Conservation (phyloP, 2,797 vertebrate species). For the Macropodus opercularis region DNA sequence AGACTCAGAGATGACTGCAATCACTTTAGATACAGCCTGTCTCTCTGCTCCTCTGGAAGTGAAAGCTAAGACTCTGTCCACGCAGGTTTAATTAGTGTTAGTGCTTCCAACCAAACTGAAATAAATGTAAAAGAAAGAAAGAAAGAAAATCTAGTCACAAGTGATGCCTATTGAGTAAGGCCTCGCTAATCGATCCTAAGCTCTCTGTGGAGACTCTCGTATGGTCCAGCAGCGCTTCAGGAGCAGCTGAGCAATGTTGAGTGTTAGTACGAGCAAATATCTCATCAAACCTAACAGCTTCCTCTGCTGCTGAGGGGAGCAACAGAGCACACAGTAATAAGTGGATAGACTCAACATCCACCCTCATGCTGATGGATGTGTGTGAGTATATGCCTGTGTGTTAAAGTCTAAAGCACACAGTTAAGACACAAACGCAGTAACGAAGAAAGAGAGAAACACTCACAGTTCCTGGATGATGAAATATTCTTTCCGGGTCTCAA, state of each 20-base stretch:
- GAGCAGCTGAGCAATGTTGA: constrained; percentile 63
- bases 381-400: constrained; percentile 7
- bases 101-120: constrained; percentile 50
- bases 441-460: constrained; percentile 63
- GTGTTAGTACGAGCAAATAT: constrained; percentile 70
- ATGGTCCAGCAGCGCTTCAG: constrained; percentile 61
- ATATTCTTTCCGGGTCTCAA: constrained; percentile 89
- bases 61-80: constrained; percentile 20
- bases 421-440: constrained; percentile 20
- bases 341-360: constrained; percentile 34
- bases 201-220: constrained; percentile 43
- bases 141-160: constrained; percentile 32
- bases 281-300: constrained; percentile 72
- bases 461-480: constrained; percentile 91
- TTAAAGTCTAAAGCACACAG: constrained; percentile 26
- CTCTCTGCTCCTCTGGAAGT: constrained; percentile 10
- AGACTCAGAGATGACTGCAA: constrained; percentile 14
- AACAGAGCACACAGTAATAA: constrained; percentile 71
- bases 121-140: too few relatives aligned
- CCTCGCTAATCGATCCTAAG: constrained; percentile 45
- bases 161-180: constrained; percentile 19
- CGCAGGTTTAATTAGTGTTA: constrained; percentile 21
- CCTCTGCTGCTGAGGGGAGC: constrained; percentile 64
- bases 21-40: background rate
- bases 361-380: constrained; percentile 38